Base-by-base conservation (phyloP, 2,888 invertebrate genomes). In the Drosophila glabriapex region DNA sequence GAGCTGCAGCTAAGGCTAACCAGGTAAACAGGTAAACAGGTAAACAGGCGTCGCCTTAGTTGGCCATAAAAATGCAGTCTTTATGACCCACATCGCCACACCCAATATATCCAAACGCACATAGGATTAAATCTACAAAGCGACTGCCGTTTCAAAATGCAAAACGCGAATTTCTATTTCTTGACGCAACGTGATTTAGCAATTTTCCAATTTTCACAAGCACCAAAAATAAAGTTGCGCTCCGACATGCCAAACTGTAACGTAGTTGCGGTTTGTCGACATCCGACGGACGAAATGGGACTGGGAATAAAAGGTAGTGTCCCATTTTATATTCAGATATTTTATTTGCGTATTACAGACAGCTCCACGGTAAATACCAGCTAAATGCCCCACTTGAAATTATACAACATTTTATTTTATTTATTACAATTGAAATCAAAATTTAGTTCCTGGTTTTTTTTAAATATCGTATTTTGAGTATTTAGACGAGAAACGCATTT, bases 181-280 rank as follows among this genome's bases (percentile, higher is more conserved):
- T 66, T 77, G 70, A 73, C 76, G 58, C 76, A 87, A 91, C 91
- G 91, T 91, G 91, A 91, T 91, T 46, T 89, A 89, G 83, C 83
- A 85, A 83, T 88, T 91, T 89, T 80, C 81, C 91, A 85, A 91
- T 89, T 89, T 81, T 76, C 55, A 82, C 65, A 65, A 72, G 50
- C 50, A 70, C 68, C 73, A 41, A 80, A 86, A 85, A 82, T 84
- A 78, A 78, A 90, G 72, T 74, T 80, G 33, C 35, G 53, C 77
- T 58, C 53, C 69, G 68, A 68, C 76, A 80, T 68, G 77, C 75
- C 79, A 76, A 72, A 63, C 31, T 53, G 49, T 63, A 68, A 66
- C 22, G 22, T 19, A 59, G 64, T 55, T 85, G 76, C 69, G 83
- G 73, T 69, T 76, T 76, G 72, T 72, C 82, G 85, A 69, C 73